Base-by-base conservation (phyloP, 2,113 vertebrate genomes). In the Urocynchramus pylzowi region DNA sequence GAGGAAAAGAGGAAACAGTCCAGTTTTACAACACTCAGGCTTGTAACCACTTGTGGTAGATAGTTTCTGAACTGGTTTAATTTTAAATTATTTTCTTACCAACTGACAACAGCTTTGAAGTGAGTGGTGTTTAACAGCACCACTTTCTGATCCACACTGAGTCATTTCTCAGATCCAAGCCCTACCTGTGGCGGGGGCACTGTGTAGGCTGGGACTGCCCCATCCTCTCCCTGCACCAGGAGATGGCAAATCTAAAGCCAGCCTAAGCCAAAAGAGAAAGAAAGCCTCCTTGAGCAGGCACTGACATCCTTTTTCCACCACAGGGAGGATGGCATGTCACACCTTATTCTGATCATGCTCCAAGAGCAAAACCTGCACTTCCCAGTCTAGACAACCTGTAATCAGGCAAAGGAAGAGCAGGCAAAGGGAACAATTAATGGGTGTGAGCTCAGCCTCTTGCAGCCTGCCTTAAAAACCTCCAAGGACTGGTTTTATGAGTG, bases 1-100 rank as follows among this genome's bases (percentile, higher is more conserved):
- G 27, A 95, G 86, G 90, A 95, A 92, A 96, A 96, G 96, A 97
- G 96, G 96, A 96, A 97, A 96, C 16, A 1, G 86, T 64, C 80
- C 92, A 96, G 90, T 96, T 96, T 96, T 96, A 96, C 91, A 93
- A 92, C 92, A 93, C 76, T 9, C n/a, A 45, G 82, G 70, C 89
- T 82, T 89, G 91, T 84, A 90, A 87, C 91, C 93, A 81, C 95
- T 94, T 95, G 87, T 0, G 87, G 91, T 77, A 73, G 84, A 52
- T 39, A 75, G 90, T 96, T 96, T 91, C 69, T 90, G 90, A 54
- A 91, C 70, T 44, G 61, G 64, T 95, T 94, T 96, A 78, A 75
- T 87, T 95, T 93, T 54, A 79, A 84, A 90, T 89, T 94, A 54
- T 90, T 97, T 90, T 96, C 74, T 90, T 70, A 49, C 85, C 81